Base-by-base conservation (phyloP, 2,113 vertebrate species). In the Budorcas taxicolor region DNA sequence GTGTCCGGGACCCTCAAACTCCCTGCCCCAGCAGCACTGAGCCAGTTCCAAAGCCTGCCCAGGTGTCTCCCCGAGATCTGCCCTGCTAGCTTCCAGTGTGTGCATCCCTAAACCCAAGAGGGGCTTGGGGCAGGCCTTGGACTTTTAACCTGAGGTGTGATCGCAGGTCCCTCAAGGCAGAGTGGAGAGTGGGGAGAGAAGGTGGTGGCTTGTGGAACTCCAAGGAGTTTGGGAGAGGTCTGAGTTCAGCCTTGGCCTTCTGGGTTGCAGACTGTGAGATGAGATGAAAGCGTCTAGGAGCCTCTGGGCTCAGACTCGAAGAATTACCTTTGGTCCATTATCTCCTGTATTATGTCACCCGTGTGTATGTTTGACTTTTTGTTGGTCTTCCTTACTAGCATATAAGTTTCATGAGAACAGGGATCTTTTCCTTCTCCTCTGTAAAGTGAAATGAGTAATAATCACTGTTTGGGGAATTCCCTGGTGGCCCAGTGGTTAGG, bases 211-310 rank as follows among this genome's bases (percentile, higher is more conserved):
- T 62, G 23, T 58, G 60, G 53, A 58, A 21, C 19, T 16, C 50
- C 40, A 43, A 31, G 80, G 71, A 67, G 17, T 14, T 36, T 29
- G 58, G 78, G 85, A 45, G 52, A 86, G 21, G 31, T 82, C 17
- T 33, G 21, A 57, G 11, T 57, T 45, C 55, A 87, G 25, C 33
- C 12, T 15, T 10, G 67, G n/a, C 33, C 33, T 90, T 71, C 43
- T 1, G 4, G 50, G 53, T 21, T 1, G 5, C 1, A 14, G 62
- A 50, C 45, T n/a, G 5, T 2, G 31, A 74, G 8, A 52, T 60
- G 40, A 87, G 16, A 23, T 33, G 8, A 52, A 67, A 7, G 45
- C 52, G 8, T n/a, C 64, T n/a, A 14, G 58, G 80, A 90, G 7
- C 12, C 43, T 67, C 78, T 13, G 50, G 43, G 45, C n/a, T 36